phyloP scores from a whole-genome alignment of 2,888 invertebrate genomes.

The Zelleria hepariella region DNA sequence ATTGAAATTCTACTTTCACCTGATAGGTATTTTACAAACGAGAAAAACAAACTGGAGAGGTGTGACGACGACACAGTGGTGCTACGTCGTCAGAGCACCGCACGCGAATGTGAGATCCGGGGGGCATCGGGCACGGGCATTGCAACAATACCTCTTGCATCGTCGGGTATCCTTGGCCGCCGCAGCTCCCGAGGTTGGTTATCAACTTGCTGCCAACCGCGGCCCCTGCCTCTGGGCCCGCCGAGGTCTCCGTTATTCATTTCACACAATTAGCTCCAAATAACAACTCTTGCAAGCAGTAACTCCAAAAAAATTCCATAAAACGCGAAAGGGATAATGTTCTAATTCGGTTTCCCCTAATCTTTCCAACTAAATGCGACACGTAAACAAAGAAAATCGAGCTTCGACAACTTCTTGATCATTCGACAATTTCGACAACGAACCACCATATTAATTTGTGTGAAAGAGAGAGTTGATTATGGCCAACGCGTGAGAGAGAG shows the following conservation, averaged over 20 bases:
- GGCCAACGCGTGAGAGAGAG: neutral
- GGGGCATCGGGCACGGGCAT: neutral
- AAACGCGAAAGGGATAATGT: slow-evolving; percentile 24
- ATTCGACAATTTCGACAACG: slow-evolving; percentile 26
- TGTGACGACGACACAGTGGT: slow-evolving; percentile 36
- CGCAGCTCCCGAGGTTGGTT: slow-evolving; percentile 63
- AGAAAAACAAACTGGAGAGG: slow-evolving; percentile 14
- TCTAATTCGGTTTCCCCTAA: slow-evolving; percentile 15
- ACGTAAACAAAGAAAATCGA: slow-evolving; percentile 68
- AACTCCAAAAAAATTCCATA: slow-evolving; percentile 47
- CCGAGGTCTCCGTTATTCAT: slow-evolving; percentile 70
- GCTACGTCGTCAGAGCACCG: neutral
- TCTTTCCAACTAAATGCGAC: slow-evolving; percentile 37
- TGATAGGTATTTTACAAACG: slow-evolving; percentile 37
- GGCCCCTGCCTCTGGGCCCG: slow-evolving; percentile 64
- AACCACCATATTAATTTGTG: slow-evolving; percentile 48
- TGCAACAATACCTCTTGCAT: slow-evolving; percentile 40
- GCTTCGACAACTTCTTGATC: slow-evolving; percentile 23
- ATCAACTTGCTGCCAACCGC: slow-evolving; percentile 62
- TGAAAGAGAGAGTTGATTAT: slow-evolving; percentile 21
- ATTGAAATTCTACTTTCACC: slow-evolving; percentile 67
- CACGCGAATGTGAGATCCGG: neutral
- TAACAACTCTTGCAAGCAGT: slow-evolving; percentile 24
- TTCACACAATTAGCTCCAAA: slow-evolving; percentile 34
- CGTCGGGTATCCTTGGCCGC: slow-evolving; percentile 49